phyloP scores from a whole-genome alignment of 2,888 invertebrate species.

The Cephus spinipes region DNA sequence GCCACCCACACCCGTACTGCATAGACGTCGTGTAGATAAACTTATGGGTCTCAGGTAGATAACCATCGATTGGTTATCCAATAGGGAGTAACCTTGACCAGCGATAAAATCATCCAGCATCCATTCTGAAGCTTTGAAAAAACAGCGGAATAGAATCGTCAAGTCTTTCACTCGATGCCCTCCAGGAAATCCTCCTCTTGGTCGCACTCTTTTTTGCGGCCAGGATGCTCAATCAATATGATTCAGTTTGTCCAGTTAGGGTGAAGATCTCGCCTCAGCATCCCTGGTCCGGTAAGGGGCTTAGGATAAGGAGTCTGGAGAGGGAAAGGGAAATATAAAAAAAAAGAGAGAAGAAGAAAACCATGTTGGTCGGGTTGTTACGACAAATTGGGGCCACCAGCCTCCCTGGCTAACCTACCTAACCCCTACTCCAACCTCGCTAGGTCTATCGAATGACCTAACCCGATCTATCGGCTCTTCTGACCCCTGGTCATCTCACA shows the following conservation, averaged over 20 bases:
- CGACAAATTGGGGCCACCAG: slow-evolving; percentile 63
- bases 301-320: slow-evolving; percentile 52
- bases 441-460: slow-evolving; percentile 49
- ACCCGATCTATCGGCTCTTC: slow-evolving; percentile 54
- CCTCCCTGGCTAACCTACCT: slow-evolving; percentile 48
- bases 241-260: slow-evolving; percentile 59
- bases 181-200: neutral
- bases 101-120: neutral
- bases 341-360: slow-evolving; percentile 22
- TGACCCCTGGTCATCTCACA: slow-evolving; percentile 56
- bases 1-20: neutral
- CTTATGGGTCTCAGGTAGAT: neutral
- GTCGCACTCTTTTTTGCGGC: slow-evolving; percentile 18
- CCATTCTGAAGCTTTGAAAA: neutral
- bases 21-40: neutral
- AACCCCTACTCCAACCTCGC: slow-evolving; percentile 43
- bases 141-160: neutral
- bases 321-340: neutral
- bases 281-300: slow-evolving; percentile 26
- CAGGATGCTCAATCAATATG: slow-evolving; percentile 60
- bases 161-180: neutral
- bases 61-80: neutral
- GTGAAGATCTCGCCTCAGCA: slow-evolving; percentile 21
- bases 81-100: neutral
- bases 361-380: slow-evolving; percentile 56